Evolutionary conservation across 2,797 vertebrate genomes (phyloP).

Genomic region (Pangasius macronema): DNA sequence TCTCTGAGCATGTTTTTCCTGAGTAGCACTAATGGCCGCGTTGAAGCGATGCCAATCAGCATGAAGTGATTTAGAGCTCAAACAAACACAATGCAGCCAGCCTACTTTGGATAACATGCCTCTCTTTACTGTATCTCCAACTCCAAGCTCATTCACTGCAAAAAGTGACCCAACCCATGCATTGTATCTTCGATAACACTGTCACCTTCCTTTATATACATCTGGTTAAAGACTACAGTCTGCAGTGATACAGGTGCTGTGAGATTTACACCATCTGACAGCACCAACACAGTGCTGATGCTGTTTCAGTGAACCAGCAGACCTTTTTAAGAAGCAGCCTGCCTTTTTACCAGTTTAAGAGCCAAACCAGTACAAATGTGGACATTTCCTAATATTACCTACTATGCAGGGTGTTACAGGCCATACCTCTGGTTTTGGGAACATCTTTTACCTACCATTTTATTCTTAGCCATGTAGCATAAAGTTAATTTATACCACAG

Average conservation of each 20-base stretch:
- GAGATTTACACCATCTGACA: not conserved
- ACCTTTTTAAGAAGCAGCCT: not conserved
- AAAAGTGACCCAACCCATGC: not conserved
- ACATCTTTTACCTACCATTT: not conserved
- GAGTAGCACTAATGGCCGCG: not conserved
- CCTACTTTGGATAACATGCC: not conserved
- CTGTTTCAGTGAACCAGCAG: not conserved
- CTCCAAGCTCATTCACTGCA: not conserved
- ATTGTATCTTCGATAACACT: not conserved
- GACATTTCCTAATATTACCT: not conserved
- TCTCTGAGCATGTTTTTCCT: not conserved
- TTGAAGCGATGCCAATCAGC: constrained; percentile 16
- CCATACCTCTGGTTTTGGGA: not conserved
- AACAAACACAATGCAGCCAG: constrained; percentile 19
- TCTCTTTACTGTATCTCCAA: constrained; percentile 4
- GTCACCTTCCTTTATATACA: not conserved
- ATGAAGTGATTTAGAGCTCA: constrained; percentile 19
- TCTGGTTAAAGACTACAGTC: constrained; percentile 4
- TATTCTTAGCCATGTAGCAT: not conserved
- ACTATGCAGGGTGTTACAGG: not conserved
- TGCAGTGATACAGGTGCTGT: not conserved
- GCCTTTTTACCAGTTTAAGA: not conserved
- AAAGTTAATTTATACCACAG: not conserved
- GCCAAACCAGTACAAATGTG: not conserved
- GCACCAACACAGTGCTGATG: not conserved